Percentiles rank a stretch among this genome's conserved stretches.
Evolutionary conservation across 1,140 invertebrate genomes (phyloP).

Genomic region (Drosophila kurseongensis): DNA sequence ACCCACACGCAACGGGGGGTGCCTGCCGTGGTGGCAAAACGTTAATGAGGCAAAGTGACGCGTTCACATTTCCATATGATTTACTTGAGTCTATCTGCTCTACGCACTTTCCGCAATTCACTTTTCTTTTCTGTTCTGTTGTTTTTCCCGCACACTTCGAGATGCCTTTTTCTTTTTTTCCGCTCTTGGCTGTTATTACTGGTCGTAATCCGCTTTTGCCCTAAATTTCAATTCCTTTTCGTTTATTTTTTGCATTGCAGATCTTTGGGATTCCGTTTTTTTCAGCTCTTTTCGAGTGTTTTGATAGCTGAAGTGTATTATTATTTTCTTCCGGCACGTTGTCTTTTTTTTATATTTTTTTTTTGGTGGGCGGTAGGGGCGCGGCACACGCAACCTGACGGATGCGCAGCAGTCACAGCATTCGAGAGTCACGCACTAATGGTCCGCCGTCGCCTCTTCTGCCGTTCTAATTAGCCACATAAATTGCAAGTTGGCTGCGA

Average conservation of each 20-base stretch:
- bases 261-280: conserved; percentile 20
- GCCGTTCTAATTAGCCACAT: conserved; percentile 43
- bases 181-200: conserved; percentile 47
- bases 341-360: neutral
- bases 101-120: conserved; percentile 61
- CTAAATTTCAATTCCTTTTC: conserved; percentile 71
- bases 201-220: conserved; percentile 75
- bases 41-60: conserved; percentile 71
- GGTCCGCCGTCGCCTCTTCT: conserved; percentile 12
- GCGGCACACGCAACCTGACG: conserved; percentile 33
- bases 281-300: conserved; percentile 34
- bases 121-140: conserved; percentile 53
- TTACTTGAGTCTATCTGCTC: conserved; percentile 49
- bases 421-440: conserved; percentile 43
- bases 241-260: conserved; percentile 37
- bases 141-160: conserved; percentile 43
- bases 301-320: conserved; percentile 52
- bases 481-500: conserved; percentile 37
- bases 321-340: conserved; percentile 26
- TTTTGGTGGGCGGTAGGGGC: conserved; percentile 6
- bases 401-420: conserved; percentile 38
- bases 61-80: conserved; percentile 68
- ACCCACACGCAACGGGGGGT: conserved; percentile 53
- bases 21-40: conserved; percentile 1
- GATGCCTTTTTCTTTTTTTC: conserved; percentile 10